Conservation (phyloP, 2,797 vertebrate species). For the Rhabdomys pumilio region DNA sequence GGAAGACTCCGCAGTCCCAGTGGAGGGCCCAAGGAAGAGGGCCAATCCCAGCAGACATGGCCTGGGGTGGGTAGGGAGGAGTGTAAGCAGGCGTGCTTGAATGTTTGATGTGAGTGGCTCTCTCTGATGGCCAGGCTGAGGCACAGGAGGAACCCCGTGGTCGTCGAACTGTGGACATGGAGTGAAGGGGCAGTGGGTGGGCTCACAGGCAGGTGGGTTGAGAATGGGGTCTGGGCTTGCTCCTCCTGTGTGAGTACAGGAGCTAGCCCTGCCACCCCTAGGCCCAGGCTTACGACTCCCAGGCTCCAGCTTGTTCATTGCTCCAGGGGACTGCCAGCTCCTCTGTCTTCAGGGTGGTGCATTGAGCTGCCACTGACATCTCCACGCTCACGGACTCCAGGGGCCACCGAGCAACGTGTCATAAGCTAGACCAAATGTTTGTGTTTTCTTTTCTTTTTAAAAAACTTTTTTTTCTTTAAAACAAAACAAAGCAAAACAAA, state of each 20-base stretch:
- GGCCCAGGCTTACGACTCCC: slow-evolving; percentile 57
- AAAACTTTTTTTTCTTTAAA: slow-evolving; percentile 64
- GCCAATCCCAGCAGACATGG: not conserved
- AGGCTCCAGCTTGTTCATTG: slow-evolving; percentile 70
- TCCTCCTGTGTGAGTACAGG: slow-evolving; percentile 1
- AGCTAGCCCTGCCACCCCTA: slow-evolving; percentile 29
- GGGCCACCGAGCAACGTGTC: slow-evolving; percentile 64
- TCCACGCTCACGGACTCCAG: slow-evolving; percentile 66
- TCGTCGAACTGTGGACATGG: not conserved
- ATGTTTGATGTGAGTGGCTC: not conserved
- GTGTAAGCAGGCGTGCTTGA: not conserved
- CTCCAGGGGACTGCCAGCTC: slow-evolving; percentile 64
- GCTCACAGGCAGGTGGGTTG: not conserved
- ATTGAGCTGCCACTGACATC: slow-evolving; percentile 27
- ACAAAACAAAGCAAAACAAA: slow-evolving; percentile 50
- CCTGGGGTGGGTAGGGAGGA: not conserved
- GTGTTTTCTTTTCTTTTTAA: slow-evolving; percentile 64
- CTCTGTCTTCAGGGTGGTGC: slow-evolving; percentile 49
- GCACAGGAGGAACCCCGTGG: not conserved
- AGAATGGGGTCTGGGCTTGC: not conserved
- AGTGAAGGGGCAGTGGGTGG: not conserved
- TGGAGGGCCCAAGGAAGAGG: slow-evolving; percentile 42
- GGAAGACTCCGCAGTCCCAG: not conserved
- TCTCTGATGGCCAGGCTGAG: not conserved
- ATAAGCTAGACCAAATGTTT: slow-evolving; percentile 79